Percentiles rank a stretch among this genome's conserved stretches.
These are phyloP conservation scores for Phortica okadai DNA, from an alignment of 2,888 invertebrate species.

Conservation along the genomic window DNA sequence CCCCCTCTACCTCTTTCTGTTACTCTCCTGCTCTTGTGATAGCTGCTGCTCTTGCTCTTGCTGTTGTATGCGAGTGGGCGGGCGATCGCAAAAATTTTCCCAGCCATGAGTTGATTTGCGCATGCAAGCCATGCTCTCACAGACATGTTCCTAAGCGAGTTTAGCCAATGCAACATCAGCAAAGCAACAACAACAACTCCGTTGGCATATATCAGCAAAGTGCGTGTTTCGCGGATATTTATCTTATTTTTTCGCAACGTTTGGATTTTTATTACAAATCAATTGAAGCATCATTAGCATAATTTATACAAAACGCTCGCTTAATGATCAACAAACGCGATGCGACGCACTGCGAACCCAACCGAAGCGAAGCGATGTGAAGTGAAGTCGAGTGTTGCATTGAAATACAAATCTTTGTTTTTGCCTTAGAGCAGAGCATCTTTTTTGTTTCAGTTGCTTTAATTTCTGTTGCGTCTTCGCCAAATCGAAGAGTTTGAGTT, in stretches of 20 bases:
- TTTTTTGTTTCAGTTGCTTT: neutral
- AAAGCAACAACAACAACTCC: conserved; percentile 37
- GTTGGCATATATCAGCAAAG: conserved; percentile 55
- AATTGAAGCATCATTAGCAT: conserved; percentile 77
- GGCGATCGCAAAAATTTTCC: conserved; percentile 38
- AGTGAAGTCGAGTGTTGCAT: conserved; percentile 23
- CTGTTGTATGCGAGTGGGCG: conserved; percentile 33
- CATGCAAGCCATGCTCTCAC: conserved; percentile 2
- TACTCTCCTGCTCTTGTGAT: conserved; percentile 19
- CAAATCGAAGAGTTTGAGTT: neutral
- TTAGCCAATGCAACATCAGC: conserved; percentile 27
- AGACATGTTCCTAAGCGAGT: neutral
- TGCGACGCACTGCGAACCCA: neutral
- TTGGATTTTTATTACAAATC: conserved; percentile 77
- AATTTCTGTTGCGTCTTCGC: neutral
- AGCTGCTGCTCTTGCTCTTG: conserved; percentile 33
- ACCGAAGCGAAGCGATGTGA: neutral
- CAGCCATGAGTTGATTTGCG: conserved; percentile 34
- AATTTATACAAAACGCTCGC: conserved; percentile 77
- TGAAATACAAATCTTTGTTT: conserved; percentile 3
- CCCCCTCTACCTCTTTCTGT: too few species aligned
- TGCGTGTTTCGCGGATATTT: conserved; percentile 76
- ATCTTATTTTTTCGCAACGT: conserved; percentile 71
- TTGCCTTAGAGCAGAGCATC: neutral
- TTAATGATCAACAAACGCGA: conserved; percentile 71